phyloP scores from a whole-genome alignment of 1,140 invertebrate genomes.

The Tribolium madens region DNA sequence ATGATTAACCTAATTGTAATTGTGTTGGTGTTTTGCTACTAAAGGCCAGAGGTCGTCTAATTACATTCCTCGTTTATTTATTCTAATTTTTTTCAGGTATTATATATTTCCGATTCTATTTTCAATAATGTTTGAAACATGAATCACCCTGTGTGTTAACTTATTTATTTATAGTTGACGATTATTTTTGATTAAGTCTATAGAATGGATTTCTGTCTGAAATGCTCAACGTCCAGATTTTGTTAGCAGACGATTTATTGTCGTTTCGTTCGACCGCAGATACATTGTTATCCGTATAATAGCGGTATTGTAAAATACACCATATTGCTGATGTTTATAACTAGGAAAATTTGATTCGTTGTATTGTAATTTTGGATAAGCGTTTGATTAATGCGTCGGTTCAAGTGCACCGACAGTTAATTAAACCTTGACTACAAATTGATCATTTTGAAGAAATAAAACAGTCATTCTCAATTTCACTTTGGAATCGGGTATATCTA shows the following conservation, averaged over 20 bases:
- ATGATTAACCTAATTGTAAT: too few relatives aligned
- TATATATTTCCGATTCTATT: too few relatives aligned
- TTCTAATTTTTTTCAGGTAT: too few relatives aligned
- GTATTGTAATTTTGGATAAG: background rate
- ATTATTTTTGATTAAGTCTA: background rate
- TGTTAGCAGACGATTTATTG: background rate
- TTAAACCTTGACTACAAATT: background rate
- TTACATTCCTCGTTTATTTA: too few relatives aligned
- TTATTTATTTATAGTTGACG: background rate
- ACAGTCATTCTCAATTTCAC: background rate
- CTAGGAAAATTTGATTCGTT: background rate
- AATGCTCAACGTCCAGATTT: background rate
- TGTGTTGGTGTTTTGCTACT: too few relatives aligned
- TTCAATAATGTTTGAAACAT: too few relatives aligned
- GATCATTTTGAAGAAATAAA: background rate
- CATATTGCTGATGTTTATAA: background rate
- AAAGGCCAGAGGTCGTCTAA: too few relatives aligned
- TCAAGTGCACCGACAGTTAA: background rate
- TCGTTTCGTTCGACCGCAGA: background rate
- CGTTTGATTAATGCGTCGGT: background rate
- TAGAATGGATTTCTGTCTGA: background rate
- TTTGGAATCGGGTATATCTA: background rate
- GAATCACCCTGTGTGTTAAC: too few relatives aligned
- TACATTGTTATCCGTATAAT: background rate
- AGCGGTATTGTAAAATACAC: background rate